Base-by-base conservation (phyloP, 2,888 invertebrate species). In the Syritta pipiens region DNA sequence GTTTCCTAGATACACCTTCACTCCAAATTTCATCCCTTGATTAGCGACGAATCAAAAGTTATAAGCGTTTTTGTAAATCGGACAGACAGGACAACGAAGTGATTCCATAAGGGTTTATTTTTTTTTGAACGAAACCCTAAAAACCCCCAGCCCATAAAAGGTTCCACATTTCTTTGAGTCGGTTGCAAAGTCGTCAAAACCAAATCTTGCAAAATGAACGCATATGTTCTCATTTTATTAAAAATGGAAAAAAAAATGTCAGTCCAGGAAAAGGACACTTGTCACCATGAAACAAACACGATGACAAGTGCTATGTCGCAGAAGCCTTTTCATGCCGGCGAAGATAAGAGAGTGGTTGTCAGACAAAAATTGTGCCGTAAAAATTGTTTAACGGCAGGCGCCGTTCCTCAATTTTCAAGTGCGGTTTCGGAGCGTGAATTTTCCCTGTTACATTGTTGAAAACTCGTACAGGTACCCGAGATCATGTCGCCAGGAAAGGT, bases 371-470 rank as follows among this genome's bases (percentile, higher is more conserved):
- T 62, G 44, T 51, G 12, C 60, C 37, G 7, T 42, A 32, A 49
- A 68, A 75, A 62, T 20, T 67, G 55, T 35, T 67, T 46, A 35
- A 69, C 24, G 30, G 62, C 35, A 49, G 62, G 42, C 59, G 53
- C 44, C 49, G 59, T 35, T 67, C 19, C 30, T 35, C 28, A n/a
- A 62, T 75, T 62, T 62, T 76, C 62, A 76, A 76, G 69, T 76
- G 75, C 69, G 69, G 69, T 76, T 76, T 76, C 26, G 30, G 55
- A 76, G 75, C 69, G 75, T 76, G 75, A 76, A 69, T 55, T 53
- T 62, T 10, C 62, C 44, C 35, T 49, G 57, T 67, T 42, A 20
- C 55, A 68, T 53, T 48, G 53, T 32, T 12, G 20, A 46, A 32
- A 12, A 62, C 42, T 49, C 26, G 12, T 42, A 48, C 60, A 76